Conservation (phyloP, 2,888 invertebrate genomes). For the Cheiracanthium punctorium region DNA sequence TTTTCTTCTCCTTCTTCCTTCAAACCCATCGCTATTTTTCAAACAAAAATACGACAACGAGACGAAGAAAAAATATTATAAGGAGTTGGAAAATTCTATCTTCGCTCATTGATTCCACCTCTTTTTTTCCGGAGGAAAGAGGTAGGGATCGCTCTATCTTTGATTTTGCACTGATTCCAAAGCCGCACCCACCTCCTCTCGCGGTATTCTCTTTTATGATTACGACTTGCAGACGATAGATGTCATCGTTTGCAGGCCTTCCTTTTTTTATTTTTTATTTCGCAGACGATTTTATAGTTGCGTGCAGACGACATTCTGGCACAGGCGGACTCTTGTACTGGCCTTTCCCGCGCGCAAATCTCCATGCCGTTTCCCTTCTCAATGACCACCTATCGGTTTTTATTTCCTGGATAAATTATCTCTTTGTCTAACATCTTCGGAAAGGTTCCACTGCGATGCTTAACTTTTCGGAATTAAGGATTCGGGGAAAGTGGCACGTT, state of each 20-base stretch:
- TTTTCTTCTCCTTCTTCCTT: neutral
- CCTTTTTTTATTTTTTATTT: constrained; percentile 59
- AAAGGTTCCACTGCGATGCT: constrained; percentile 19
- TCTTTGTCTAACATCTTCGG: constrained; percentile 29
- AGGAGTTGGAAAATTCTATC: constrained; percentile 39
- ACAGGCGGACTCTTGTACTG: no score
- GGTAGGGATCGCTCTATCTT: constrained; percentile 16
- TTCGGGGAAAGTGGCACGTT: neutral
- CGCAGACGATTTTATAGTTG: constrained; percentile 49
- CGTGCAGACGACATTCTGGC: constrained; percentile 34
- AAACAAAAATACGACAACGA: constrained; percentile 16
- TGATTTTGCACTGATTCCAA: constrained; percentile 23
- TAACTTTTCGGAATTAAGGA: constrained; percentile 40
- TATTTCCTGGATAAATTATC: constrained; percentile 46
- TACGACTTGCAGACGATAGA: constrained; percentile 64
- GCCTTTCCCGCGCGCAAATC: constrained; percentile 8
- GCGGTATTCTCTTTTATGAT: constrained; percentile 58
- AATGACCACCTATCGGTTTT: constrained; percentile 33
- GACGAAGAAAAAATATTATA: constrained; percentile 41
- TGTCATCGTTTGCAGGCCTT: constrained; percentile 61
- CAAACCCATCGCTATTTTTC: constrained; percentile 30
- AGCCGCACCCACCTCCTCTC: constrained; percentile 16
- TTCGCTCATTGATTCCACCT: constrained; percentile 45
- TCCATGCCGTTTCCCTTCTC: constrained; percentile 18
- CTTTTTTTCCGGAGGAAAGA: neutral